Evolutionary conservation across 35 echinoderm and acorn worm genomes (phyloP), one percentile per base, ranked within the genome.

Genomic region (Anneissia japonica): DNA sequence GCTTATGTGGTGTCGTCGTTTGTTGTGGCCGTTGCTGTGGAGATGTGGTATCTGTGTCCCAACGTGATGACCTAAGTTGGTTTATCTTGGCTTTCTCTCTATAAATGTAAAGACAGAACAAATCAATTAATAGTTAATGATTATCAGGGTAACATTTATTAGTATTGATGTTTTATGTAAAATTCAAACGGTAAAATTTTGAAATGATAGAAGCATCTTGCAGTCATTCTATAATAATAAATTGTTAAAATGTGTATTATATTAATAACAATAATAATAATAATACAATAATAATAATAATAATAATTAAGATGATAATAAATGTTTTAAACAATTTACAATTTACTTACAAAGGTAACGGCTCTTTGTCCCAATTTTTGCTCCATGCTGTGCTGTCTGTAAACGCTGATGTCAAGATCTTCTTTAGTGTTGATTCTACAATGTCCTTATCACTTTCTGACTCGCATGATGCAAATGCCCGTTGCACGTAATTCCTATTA

Each of bases 401-500:
- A 36, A 90, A 89, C 36, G 89, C 86, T 76, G 81, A 74, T 4
- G 92, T 99, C 16, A 99, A 82, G 28, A 93, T 74, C 36, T 91
- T 79, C 79, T 99, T 93, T 14, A 99, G 64, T 35, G 86, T 79
- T 16, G 81, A 38, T 80, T 99, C 96, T 16, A 94, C 91, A 1
- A 37, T 45, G 55, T 99, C 96, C 77, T 99, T 99, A 36, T 99
- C 96, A 0, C 0, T 19, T 64, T 99, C 96, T 13, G 91, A 83
- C 28, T 92, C 85, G 45, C 96, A 99, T 32, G 79, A 36, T 16
- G 82, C 82, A 77, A 99, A 99, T 0, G 89, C 96, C 41, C 84
- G 82, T 84, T 91, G 89, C 0, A 99, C 96, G 75, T 94, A 99
- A 73, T 99, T 92, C 43, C 92, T 99, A 87, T 31, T 35, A 80